Conservation (phyloP, 1,140 invertebrate genomes). For the Dolichoris vasculosae region DNA sequence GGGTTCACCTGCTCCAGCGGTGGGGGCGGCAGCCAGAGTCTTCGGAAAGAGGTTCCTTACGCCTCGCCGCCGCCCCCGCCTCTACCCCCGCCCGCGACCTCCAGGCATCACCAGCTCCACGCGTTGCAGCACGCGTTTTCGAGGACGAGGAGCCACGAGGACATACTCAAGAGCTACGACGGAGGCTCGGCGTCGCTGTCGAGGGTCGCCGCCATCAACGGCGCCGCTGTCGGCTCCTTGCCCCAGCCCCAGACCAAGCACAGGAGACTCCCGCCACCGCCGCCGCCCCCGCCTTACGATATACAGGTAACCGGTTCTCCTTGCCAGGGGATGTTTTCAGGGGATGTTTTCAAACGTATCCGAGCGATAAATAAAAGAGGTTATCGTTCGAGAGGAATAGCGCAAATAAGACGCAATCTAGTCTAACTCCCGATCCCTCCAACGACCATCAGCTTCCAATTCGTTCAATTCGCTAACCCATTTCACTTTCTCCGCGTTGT, state of each 20-base stretch:
- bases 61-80: constrained; percentile 37
- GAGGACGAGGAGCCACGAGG: constrained; percentile 84
- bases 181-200: constrained; percentile 32
- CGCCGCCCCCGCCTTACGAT: constrained; percentile 81
- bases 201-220: neutral
- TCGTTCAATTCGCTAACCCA: neutral
- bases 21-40: constrained; percentile 69
- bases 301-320: constrained; percentile 71
- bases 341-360: too few relatives aligned
- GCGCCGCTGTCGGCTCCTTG: neutral
- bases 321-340: too few relatives aligned
- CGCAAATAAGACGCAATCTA: too few relatives aligned
- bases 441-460: too few relatives aligned
- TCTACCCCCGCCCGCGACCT: constrained; percentile 62
- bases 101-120: constrained; percentile 72
- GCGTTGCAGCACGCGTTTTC: constrained; percentile 74
- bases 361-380: too few relatives aligned
- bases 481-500: neutral
- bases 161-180: constrained; percentile 82
- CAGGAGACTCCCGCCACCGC: constrained; percentile 82
- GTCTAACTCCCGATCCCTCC: too few relatives aligned
- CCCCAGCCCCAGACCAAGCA: constrained; percentile 75
- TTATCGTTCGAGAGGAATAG: too few relatives aligned
- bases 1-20: constrained; percentile 72
- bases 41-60: constrained; percentile 66